Base-by-base conservation (phyloP, 2,888 invertebrate species). In the Aspidiotus destructor region DNA sequence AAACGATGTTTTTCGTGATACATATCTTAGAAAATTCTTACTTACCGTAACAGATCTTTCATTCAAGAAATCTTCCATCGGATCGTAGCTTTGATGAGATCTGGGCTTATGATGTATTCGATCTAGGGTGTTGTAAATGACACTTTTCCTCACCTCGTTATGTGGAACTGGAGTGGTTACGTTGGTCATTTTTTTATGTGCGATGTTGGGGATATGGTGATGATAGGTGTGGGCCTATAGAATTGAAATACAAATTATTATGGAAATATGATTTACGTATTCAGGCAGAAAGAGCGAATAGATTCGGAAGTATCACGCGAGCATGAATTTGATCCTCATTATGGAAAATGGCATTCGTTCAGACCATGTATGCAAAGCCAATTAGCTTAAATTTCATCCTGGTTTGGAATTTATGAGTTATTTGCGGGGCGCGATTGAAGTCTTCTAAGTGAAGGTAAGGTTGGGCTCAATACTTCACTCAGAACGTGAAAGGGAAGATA, bases 11-110 rank as follows among this genome's bases (percentile, higher is more conserved):
- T 28, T 28, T 28, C n/a, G 28, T 28, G 2, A 28, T 28, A 28
- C 28, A 3, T 5, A 28, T 48, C 48, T 48, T 5, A 28, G 5
- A 7, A 55, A 17, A 58, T 11, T 16, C 58, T 8, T 10, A 78
- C 82, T 81, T 80, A 89, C 89, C 84, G 84, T 85, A 74, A 85
- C 83, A 74, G 85, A 80, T 76, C 84, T 86, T 73, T 89, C 87
- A 80, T 87, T 86, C 79, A 87, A 86, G 80, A 85, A 91, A 76
- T 87, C 85, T 74, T 87, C 88, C 73, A 86, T 81, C 74, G 88
- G 84, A 71, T 85, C 84, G 74, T 84, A 81, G 71, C 83, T 82
- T 64, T 80, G 75, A 75, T 80, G 79, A 44, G 86, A 84, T 72
- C 87, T 82, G 72, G 81, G 79, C 77, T 83, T 83, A 77, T 85